Evolutionary conservation across 1,140 invertebrate species (phyloP), one percentile per base, ranked within the genome.

Genomic region (Lucilia sericata): DNA sequence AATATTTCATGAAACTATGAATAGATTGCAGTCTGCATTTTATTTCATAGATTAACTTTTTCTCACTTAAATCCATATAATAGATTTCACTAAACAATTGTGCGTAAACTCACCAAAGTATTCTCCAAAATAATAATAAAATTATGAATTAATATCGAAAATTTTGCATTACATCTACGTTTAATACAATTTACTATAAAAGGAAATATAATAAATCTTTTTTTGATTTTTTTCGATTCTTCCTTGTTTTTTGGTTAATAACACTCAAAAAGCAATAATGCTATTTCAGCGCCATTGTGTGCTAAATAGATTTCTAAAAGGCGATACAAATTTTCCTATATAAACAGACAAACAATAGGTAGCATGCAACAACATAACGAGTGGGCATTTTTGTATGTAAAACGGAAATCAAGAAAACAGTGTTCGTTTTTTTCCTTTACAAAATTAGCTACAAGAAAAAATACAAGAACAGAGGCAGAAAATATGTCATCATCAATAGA

Each of bases 221-320:
- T 70, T 19, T 21, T 0, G 17, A 30, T 51, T 74, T 51, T 74
- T 19, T 75, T 7, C 42, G 42, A 8, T 42, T 42, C 51, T 55
- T 42, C 3, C 51, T 70, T 19, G 19, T 17, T 21, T 21, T 70
- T 70, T 34, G 80, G 60, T 74, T 30, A 82, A 85, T 87, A 88
- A 88, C 88, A 89, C 88, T 89, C 88, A 89, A 89, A 88, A 88
- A 89, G 86, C 88, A 88, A 88, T 89, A 89, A 89, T 86, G 86
- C 88, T 86, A 88, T 87, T 88, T 89, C 88, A 87, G 86, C 85
- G 87, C 88, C 88, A 89, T 89, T 89, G 88, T 89, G 88, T 89
- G 88, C 88, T 89, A 89, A 89, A 87, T 89, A 89, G 88, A 89
- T 89, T 89, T 89, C 86, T 82, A 89, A 85, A 89, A 88, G 87